Conservation (phyloP, 2,797 vertebrate species). For the Limosa lapponica region DNA sequence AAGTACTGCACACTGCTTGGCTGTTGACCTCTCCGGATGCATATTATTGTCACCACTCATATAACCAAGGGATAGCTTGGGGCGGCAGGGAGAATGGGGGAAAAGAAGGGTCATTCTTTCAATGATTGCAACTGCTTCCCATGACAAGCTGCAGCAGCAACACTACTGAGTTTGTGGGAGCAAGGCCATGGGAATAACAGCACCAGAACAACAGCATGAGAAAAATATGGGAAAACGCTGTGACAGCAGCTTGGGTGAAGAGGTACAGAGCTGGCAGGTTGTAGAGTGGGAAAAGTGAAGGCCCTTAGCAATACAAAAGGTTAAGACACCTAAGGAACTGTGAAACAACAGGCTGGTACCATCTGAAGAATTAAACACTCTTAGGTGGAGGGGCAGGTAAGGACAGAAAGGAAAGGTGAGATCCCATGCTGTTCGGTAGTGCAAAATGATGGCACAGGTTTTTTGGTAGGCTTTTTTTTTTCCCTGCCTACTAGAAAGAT, state of each 20-base stretch:
- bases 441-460: not conserved
- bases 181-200: not conserved
- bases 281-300: not conserved
- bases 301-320: not conserved
- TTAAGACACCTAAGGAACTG: not conserved
- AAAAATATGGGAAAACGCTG: not conserved
- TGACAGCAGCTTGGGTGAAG: accelerated
- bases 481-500: not conserved
- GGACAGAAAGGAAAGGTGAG: not conserved
- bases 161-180: not conserved
- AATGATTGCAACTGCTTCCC: not conserved
- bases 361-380: not conserved
- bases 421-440: not conserved
- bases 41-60: not conserved
- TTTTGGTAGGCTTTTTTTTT: not conserved
- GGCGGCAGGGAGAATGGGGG: accelerated
- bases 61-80: not conserved
- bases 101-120: not conserved
- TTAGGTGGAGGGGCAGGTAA: not conserved
- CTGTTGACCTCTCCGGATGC: not conserved
- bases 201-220: not conserved
- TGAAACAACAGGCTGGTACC: not conserved
- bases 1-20: not conserved
- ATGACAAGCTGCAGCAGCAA: not conserved
- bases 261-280: not conserved